A percentile compares a stretch with the other conserved stretches of the same genome.
phyloP scores from a whole-genome alignment of 2,888 invertebrate species.

The Athetis lepigone region DNA sequence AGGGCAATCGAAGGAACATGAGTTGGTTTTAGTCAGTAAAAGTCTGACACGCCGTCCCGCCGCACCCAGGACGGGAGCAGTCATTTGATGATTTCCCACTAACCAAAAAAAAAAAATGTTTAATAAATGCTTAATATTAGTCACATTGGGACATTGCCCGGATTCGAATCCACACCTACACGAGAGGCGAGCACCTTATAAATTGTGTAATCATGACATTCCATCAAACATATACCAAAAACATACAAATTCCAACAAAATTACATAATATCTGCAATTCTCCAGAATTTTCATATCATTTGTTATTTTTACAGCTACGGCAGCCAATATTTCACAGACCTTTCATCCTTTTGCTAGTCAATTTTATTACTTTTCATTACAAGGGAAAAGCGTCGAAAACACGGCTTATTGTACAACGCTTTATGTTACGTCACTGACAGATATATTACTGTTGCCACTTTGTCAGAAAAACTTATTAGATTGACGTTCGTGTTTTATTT shows the following conservation, averaged over 20 bases:
- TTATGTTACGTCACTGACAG: neutral
- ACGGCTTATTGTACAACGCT: constrained; percentile 18
- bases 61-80: too few relatives aligned
- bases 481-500: neutral
- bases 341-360: constrained; percentile 26
- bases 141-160: too few relatives aligned
- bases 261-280: neutral
- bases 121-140: too few relatives aligned
- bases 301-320: neutral
- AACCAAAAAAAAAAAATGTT: too few relatives aligned
- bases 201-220: too few relatives aligned
- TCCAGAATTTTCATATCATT: neutral
- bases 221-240: neutral
- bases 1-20: too few relatives aligned
- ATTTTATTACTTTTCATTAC: constrained; percentile 34
- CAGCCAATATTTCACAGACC: constrained; percentile 14
- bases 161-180: too few relatives aligned
- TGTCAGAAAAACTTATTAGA: constrained; percentile 20
- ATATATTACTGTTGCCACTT: constrained; percentile 14
- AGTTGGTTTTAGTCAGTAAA: too few relatives aligned
- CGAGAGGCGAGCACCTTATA: too few relatives aligned
- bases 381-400: constrained; percentile 9
- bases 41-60: too few relatives aligned
- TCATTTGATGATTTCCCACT: too few relatives aligned
- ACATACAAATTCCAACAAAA: neutral